Conservation (phyloP, 2,888 invertebrate genomes). For the Craniophora ligustri region DNA sequence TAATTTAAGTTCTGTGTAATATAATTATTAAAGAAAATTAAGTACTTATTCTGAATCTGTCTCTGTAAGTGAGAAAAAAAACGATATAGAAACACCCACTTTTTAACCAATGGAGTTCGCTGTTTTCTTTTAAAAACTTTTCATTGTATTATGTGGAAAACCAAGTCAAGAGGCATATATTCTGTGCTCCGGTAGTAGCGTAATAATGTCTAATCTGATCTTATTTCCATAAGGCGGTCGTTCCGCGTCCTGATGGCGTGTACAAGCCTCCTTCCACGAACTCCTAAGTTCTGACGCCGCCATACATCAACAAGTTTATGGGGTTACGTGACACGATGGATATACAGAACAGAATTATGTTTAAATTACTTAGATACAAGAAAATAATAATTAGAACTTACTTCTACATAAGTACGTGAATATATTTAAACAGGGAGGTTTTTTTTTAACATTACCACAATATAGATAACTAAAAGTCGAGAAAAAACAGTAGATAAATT, state of each 20-base stretch:
- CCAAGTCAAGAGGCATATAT: conserved; percentile 15
- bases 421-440: too few species aligned
- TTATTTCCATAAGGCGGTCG: conserved; percentile 54
- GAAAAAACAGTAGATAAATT: too few species aligned
- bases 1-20: too few species aligned
- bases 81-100: too few species aligned
- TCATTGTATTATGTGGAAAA: conserved; percentile 31
- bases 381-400: neutral
- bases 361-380: conserved; percentile 16
- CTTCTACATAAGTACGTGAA: too few species aligned
- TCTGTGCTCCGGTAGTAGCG: conserved; percentile 15
- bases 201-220: conserved; percentile 52
- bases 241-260: conserved; percentile 40
- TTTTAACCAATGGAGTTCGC: neutral
- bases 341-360: conserved; percentile 28
- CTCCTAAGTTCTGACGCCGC: conserved; percentile 47
- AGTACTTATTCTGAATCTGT: too few species aligned
- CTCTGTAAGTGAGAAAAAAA: too few species aligned
- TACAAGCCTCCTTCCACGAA: conserved; percentile 62
- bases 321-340: conserved; percentile 57
- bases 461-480: too few species aligned
- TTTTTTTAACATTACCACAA: too few species aligned
- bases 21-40: too few species aligned
- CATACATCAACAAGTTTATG: conserved; percentile 55
- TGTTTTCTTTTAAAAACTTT: conserved; percentile 36